Evolutionary conservation across 2,888 invertebrate species (phyloP), one percentile per base, ranked within the genome.

Genomic region (Nomada goodeniana): DNA sequence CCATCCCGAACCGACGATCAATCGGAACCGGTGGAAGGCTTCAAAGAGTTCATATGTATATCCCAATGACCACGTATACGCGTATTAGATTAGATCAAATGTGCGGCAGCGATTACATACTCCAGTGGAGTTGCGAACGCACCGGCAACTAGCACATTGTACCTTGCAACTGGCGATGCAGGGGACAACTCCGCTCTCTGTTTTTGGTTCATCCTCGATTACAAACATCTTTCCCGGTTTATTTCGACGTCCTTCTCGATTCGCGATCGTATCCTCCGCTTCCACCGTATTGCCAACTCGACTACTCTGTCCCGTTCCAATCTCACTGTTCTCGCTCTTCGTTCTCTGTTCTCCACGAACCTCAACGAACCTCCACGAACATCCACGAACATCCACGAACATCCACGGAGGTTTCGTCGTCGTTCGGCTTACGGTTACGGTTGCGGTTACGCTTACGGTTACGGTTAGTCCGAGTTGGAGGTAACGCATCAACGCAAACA

Each of bases 141-240:
- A 76, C 69, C 72, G 80, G 50, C 59, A 60, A 82, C 23, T 7
- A 5, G 65, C 69, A 76, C 79, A 77, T 79, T 82, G 78, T 82
- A 86, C 84, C 87, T 82, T 73, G 70, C 76, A 80, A 82, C 80
- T 79, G 87, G 87, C 87, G 87, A 87, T 81, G 80, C 80, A 78
- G 82, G 84, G 86, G 81, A 85, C 78, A 85, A 86, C 77, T 86
- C 76, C 59, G 67, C 83, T 75, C 76, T 76, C 74, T 78, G 65
- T 78, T 76, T 78, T 73, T 69, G 71, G 47, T 71, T 59, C 69
- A 73, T 74, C 73, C 72, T 61, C 70, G 59, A 13, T 36, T 67
- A 36, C 73, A 36, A 36, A 47, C 61, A 63, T 70, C 73, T 80
- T 73, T 84, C 65, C 74, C 60, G 68, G 70, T 69, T 71, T 71